Percentiles rank a stretch among this genome's conserved stretches.
Conservation (phyloP, 2,888 invertebrate species). For the Spisula subtruncata region DNA sequence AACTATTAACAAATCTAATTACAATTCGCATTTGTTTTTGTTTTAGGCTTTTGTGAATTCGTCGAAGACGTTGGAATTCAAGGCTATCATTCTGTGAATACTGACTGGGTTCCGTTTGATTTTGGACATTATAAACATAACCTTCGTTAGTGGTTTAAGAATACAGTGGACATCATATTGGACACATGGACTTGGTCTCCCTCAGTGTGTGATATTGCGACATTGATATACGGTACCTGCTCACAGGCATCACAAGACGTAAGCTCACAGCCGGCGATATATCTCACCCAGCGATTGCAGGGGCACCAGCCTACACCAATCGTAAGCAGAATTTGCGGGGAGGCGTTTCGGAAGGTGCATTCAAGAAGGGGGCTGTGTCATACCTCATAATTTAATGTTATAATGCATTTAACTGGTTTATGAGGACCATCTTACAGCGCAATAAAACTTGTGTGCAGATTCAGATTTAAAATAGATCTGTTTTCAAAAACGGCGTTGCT, state of each 20-base stretch:
- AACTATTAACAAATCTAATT: not conserved
- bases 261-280: not conserved
- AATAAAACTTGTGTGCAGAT: conserved; percentile 18
- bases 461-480: conserved; percentile 14
- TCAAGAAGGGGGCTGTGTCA: conserved; percentile 20
- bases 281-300: not conserved
- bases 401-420: conserved; percentile 14
- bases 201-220: not conserved
- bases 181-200: not conserved
- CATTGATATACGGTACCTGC: not conserved
- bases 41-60: conserved; percentile 5
- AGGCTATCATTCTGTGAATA: not conserved
- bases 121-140: not conserved
- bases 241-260: not conserved
- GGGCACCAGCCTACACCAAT: not conserved
- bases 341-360: conserved; percentile 5
- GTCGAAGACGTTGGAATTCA: not conserved
- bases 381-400: conserved; percentile 17
- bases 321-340: not conserved
- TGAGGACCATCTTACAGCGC: not conserved
- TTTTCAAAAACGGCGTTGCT: not conserved
- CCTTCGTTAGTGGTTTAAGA: not conserved
- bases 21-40: not conserved
- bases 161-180: not conserved
- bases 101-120: not conserved